Base-by-base conservation (phyloP, 2,888 invertebrate species). In the Lithodes maja region DNA sequence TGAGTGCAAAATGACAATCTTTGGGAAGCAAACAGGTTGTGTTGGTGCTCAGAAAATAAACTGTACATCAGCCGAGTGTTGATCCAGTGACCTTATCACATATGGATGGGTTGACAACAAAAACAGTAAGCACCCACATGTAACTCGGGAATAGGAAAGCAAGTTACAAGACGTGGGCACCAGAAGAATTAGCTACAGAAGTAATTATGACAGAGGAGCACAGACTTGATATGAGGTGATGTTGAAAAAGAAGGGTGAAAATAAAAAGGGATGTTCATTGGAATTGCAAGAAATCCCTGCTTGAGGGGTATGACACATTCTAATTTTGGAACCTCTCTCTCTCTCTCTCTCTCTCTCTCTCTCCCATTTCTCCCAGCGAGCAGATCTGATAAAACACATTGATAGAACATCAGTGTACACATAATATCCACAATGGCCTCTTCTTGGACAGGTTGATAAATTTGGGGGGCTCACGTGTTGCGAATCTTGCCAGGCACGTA, bases 401-500 rank as follows among this genome's bases (percentile, higher is more conserved):
- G 52, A 69, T 71, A 83, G 68, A 82, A 50, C 69, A 78, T 87
- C 83, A 83, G 83, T 33, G 53, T 83, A 87, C 87, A 87, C 68
- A 78, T 69, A 87, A 69, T 77, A 83, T 79, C 87, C 84, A 87
- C 54, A 33, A 80, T 79, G 68, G 81, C 75, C 71, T 85, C 61
- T 33, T 33, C 33, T 78, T 77, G 78, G 33, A 81, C 54, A 74
- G 61, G 83, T 75, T 53, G 77, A 69, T 75, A 71, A 52, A 61
- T 53, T 50, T 53, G 78, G 89, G 77, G 15, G 86, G 85, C 78
- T 89, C 89, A 91, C 80, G 91, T 97, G 95, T 98, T 98, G 94
- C 99, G 96, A 94, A 99, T 99, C 95, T 99, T 99, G 93, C 99
- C 99, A 93, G 99, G 99, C 92, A 99, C 98, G 94, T 99, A 99